Evolutionary conservation across 2,797 vertebrate genomes (phyloP).

Genomic region (Rhabdomys pumilio): DNA sequence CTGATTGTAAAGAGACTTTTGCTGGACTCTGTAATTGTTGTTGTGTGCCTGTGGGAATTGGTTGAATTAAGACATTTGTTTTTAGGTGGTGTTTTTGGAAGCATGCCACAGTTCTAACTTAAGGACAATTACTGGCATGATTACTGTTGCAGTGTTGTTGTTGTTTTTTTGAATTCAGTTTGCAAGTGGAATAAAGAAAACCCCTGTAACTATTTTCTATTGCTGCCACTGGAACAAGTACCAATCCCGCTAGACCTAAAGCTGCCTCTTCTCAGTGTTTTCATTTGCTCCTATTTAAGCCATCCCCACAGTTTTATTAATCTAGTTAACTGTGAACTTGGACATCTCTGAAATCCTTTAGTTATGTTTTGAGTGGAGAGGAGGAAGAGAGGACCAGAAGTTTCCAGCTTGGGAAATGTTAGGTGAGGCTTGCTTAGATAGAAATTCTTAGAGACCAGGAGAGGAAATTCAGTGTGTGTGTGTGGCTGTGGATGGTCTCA

Average conservation of each 20-base stretch:
- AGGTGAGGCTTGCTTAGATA: slow-evolving; percentile 14
- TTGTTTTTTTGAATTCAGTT: slow-evolving; percentile 33
- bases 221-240: neutral
- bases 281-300: slow-evolving; percentile 34
- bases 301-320: neutral
- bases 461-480: neutral
- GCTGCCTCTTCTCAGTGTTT: slow-evolving; percentile 25
- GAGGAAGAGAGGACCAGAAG: neutral
- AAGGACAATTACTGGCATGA: slow-evolving; percentile 69
- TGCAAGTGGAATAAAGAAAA: slow-evolving; percentile 63
- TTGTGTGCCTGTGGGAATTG: slow-evolving; percentile 59
- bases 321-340: slow-evolving; percentile 42
- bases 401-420: slow-evolving; percentile 23
- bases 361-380: neutral
- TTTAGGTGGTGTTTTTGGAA: slow-evolving; percentile 75
- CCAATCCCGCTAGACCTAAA: neutral
- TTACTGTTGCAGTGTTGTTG: slow-evolving; percentile 11
- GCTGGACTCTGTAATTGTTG: neutral
- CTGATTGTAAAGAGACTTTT: slow-evolving; percentile 23
- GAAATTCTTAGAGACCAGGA: neutral
- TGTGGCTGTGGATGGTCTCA: neutral
- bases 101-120: slow-evolving; percentile 49
- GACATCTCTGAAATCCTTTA: neutral
- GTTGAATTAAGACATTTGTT: slow-evolving; percentile 64
- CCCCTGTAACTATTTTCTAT: neutral